phyloP scores from a whole-genome alignment of 30 jellyfish, hydroid and myxozoan species.

The Turritopsis dohrnii region DNA sequence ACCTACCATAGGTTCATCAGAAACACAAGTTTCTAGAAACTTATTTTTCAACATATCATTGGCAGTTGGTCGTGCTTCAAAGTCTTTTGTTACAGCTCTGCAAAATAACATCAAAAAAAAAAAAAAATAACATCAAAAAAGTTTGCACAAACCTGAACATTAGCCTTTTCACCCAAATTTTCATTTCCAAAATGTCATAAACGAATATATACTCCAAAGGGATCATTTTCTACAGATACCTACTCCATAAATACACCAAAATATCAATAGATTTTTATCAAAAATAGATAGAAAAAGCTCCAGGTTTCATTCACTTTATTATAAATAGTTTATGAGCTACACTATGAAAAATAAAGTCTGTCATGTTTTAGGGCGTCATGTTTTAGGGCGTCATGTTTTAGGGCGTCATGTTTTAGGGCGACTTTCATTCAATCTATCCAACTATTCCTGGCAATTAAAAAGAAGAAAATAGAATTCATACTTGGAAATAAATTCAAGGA shows the following conservation, averaged over 20 bases:
- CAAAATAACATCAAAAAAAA: background rate
- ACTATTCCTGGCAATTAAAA: background rate
- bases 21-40: constrained; percentile 32
- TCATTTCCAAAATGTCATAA: too few species aligned
- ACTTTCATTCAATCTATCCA: background rate
- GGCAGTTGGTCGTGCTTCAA: constrained; percentile 74
- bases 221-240: too few species aligned
- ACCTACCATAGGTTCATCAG: background rate
- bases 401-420: background rate
- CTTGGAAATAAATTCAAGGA: constrained; percentile 69
- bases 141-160: background rate
- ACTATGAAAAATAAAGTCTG: too few species aligned
- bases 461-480: constrained; percentile 8
- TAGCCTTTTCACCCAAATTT: background rate
- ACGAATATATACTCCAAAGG: too few species aligned
- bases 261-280: too few species aligned
- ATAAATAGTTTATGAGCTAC: too few species aligned
- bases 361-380: background rate
- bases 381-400: background rate
- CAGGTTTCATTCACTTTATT: too few species aligned
- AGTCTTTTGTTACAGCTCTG: constrained; percentile 84
- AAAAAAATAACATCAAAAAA: background rate
- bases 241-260: too few species aligned
- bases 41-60: constrained; percentile 40
- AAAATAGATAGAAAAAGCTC: too few species aligned